Base-by-base conservation (phyloP, 1,140 invertebrate species). In the Steinernema khuongi region DNA sequence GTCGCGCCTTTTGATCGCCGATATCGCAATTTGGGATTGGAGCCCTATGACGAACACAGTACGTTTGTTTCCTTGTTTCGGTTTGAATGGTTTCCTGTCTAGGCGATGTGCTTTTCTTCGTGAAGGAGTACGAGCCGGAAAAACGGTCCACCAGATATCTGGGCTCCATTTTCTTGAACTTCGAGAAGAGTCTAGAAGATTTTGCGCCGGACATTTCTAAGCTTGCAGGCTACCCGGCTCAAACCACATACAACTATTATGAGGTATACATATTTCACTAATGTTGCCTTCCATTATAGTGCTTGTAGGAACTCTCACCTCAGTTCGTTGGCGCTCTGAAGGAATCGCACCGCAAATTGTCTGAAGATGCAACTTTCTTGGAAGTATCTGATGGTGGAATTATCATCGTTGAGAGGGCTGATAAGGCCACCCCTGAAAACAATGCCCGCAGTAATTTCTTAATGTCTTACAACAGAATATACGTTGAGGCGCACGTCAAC, bases 351-450 rank as follows among this genome's bases (percentile, higher is more conserved):
- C 32, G 80, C 22, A 70, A n/a, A 4, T 1, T 77, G 18, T 70
- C 68, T 22, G 73, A 72, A 14, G 66, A 68, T n/a, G 22, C 79
- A 1, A 19, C 36, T 14, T 19, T 84, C 19, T 26, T 70, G 14
- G 75, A 79, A 0, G 18, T 79, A n/a, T 22, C 69, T 1, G 82
- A 83, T 67, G 80, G 80, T 22, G 71, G 60, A 0, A 82, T 81
- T 22, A 19, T 81, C 0, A 75, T 81, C 28, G 68, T 80, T 22
- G 80, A 81, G 36, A 44, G 72, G n/a, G 36, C 73, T 1, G 79
- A 73, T 17, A 41, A 70, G 17, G 71, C 75, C 7, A 71, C 72
- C 1, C 22, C 28, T 0, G 31, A 22, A 14, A 74, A 79, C 33
- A 83, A 81, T 70, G 72, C 80, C 1, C 68, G 41, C 11, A 36